Evolutionary conservation across 2,797 vertebrate genomes (phyloP).

Genomic region (Adelosebastes latens): DNA sequence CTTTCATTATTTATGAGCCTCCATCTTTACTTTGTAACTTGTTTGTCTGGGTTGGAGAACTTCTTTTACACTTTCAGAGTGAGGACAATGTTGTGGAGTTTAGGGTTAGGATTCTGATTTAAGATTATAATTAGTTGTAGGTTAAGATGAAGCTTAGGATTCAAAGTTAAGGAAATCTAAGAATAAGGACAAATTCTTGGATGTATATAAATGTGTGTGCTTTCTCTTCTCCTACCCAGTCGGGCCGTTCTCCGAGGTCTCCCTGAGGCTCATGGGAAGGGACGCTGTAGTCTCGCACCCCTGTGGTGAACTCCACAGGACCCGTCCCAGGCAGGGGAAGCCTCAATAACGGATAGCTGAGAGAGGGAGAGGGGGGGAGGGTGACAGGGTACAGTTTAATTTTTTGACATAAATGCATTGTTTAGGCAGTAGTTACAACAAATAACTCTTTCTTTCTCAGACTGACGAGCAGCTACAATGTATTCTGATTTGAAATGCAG

Average conservation of each 20-base stretch:
- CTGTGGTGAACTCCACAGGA: slow-evolving; percentile 95
- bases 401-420: neutral
- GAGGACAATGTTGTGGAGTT: neutral
- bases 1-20: slow-evolving; percentile 25
- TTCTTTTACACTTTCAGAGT: neutral
- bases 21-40: neutral
- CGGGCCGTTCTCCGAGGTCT: slow-evolving; percentile 86
- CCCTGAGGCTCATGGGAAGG: slow-evolving; percentile 81
- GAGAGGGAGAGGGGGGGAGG: neutral
- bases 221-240: slow-evolving; percentile 88
- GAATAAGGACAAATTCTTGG: neutral
- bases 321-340: slow-evolving; percentile 96
- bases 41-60: slow-evolving; percentile 70
- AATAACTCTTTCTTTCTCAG: neutral
- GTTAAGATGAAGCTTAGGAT: neutral
- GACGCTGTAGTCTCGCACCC: slow-evolving; percentile 88
- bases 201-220: neutral
- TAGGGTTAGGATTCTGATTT: neutral
- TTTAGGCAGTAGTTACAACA: neutral
- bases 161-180: neutral
- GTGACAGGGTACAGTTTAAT: neutral
- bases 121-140: neutral
- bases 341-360: slow-evolving; percentile 92
- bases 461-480: neutral
- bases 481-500: neutral